A percentile compares a stretch with the other conserved stretches of the same genome.
These are phyloP conservation scores for Phainopepla nitens DNA, from an alignment of 2,113 vertebrate species.

Conservation along the genomic window DNA sequence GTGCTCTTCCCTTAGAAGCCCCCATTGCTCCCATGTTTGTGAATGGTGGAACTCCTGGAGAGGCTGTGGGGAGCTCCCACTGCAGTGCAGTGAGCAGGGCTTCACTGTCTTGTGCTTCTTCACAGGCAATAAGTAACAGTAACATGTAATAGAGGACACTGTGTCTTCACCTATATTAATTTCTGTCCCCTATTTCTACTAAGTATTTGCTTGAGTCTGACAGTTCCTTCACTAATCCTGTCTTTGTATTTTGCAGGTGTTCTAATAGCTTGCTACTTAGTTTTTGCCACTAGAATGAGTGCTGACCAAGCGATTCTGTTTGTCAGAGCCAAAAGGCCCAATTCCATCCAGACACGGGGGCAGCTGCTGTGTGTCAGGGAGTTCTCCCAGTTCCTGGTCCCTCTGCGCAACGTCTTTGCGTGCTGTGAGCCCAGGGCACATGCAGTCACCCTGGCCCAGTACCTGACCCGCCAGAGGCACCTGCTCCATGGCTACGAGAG, in stretches of 20 bases:
- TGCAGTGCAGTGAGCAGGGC: not conserved
- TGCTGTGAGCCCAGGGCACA: constrained; percentile 84
- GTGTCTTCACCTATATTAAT: not conserved
- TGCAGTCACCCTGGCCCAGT: constrained; percentile 86
- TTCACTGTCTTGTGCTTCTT: not conserved
- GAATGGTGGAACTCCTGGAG: not conserved
- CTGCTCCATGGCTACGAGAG: constrained; percentile 95
- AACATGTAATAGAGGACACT: not conserved
- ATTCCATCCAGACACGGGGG: constrained; percentile 93
- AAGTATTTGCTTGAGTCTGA: not conserved
- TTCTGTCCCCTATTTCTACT: not conserved
- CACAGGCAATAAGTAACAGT: not conserved
- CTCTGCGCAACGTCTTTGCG: constrained; percentile 86
- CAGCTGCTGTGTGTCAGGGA: constrained; percentile 91
- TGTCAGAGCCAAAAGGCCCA: constrained; percentile 91
- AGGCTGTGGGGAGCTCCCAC: not conserved
- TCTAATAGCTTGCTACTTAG: constrained; percentile 91
- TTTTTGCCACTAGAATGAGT: constrained; percentile 93
- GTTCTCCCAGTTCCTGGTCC: constrained; percentile 92
- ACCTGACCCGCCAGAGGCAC: constrained; percentile 90
- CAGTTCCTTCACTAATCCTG: not conserved
- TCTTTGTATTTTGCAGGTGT: constrained; percentile 77
- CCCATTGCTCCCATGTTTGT: not conserved
- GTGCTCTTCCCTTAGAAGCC: not conserved
- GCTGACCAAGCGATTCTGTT: constrained; percentile 95